Percentiles rank a stretch among this genome's conserved stretches.
These are phyloP conservation scores for Orcinus orca DNA, from an alignment of 2,113 vertebrate species.

Conservation along the genomic window DNA sequence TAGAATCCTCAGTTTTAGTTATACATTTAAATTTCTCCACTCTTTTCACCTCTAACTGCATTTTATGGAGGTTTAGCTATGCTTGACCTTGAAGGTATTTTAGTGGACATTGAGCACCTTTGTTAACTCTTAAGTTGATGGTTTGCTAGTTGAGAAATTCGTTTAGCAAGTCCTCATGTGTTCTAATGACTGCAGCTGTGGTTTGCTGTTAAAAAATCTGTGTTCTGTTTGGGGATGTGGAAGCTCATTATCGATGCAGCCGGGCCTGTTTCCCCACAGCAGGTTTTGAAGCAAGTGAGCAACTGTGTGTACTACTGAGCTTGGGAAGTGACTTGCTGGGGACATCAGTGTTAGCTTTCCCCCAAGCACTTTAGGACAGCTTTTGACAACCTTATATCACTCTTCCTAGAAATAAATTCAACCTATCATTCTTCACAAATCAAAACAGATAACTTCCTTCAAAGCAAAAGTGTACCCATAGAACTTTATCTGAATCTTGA, in stretches of 20 bases:
- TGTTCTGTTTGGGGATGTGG: conserved; percentile 76
- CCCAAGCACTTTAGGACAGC: conserved; percentile 65
- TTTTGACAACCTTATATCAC: conserved; percentile 50
- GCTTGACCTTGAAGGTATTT: background rate
- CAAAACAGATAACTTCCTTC: background rate
- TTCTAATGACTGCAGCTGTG: conserved; percentile 77
- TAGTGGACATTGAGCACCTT: conserved; percentile 22
- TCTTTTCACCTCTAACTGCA: background rate
- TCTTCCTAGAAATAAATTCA: conserved; percentile 43
- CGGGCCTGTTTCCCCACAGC: conserved; percentile 77
- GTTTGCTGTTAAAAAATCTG: conserved; percentile 77
- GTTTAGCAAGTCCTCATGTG: conserved; percentile 71
- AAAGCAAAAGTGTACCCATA: background rate
- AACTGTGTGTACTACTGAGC: conserved; percentile 75
- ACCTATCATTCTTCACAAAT: background rate
- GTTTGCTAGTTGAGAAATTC: conserved; percentile 73
- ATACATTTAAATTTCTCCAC: background rate
- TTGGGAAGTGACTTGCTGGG: conserved; percentile 59
- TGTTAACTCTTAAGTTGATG: conserved; percentile 46
- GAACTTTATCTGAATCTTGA: conserved; percentile 1
- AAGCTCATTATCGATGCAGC: conserved; percentile 80
- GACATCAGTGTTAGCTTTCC: conserved; percentile 61
- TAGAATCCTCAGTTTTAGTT: background rate
- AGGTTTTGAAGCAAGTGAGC: conserved; percentile 80
- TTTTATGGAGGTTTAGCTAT: background rate